These are phyloP conservation scores for Monodelphis domestica DNA, from an alignment of 2,797 vertebrate species.

Conservation along the genomic window DNA sequence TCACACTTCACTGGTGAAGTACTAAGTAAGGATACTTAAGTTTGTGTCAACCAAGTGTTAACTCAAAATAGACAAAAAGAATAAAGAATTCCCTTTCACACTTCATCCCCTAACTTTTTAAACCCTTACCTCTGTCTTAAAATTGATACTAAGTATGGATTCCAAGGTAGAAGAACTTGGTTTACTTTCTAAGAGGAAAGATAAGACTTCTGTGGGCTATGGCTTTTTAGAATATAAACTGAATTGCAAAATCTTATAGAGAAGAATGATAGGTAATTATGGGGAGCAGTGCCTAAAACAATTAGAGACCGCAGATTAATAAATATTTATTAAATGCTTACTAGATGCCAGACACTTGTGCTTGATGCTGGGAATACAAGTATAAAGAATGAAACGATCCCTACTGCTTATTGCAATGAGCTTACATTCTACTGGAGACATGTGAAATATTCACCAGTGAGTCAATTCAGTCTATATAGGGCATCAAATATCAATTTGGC, in stretches of 20 bases:
- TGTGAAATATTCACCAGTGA: not conserved
- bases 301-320: not conserved
- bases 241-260: not conserved
- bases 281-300: not conserved
- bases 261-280: not conserved
- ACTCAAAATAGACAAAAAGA: too few species aligned
- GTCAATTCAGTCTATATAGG: not conserved
- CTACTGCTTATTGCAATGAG: not conserved
- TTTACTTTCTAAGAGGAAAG: not conserved
- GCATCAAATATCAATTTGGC: not conserved
- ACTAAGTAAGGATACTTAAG: too few species aligned
- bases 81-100: too few species aligned
- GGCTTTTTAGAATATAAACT: not conserved
- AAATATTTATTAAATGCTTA: not conserved
- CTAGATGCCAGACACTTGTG: not conserved
- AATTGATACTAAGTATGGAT: too few species aligned
- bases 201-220: not conserved
- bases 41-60: too few species aligned
- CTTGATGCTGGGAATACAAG: not conserved
- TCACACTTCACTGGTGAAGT: too few species aligned
- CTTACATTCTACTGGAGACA: not conserved
- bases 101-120: too few species aligned
- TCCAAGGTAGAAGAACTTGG: too few species aligned
- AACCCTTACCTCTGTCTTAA: too few species aligned
- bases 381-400: not conserved